Evolutionary conservation across 2,113 vertebrate species (phyloP), one percentile per base, ranked within the genome.

Genomic region (Bubalus kerabau): DNA sequence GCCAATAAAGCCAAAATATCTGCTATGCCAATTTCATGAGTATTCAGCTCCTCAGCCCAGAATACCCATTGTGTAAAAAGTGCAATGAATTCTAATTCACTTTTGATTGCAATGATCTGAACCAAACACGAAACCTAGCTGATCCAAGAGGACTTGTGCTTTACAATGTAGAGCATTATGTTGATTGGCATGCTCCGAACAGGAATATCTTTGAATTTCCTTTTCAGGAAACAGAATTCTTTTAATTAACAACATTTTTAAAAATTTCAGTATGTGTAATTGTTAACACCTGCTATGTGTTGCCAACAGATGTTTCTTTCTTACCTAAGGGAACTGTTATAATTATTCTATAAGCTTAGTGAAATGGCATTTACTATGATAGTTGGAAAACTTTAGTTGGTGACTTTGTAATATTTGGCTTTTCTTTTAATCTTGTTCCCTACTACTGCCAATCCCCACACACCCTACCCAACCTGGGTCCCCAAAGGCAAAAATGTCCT

Each of bases 271-370:
- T 98, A 97, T 98, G 99, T 99, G 98, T 99, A 99, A 99, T 99
- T 98, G 98, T 98, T 98, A 99, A 98, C 99, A 99, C 99, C 99
- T 99, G 99, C 98, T 99, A 98, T 98, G 98, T 98, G 99, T 98
- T 98, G 98, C 98, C 96, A 98, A 98, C 98, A 99, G 99, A 99
- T 99, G 99, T 99, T 99, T 98, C 98, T 98, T 98, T 98, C 98
- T 98, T 98, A 99, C 99, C 99, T 98, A 98, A 98, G 98, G 99
- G 99, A 99, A 98, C 98, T 98, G 98, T 98, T 98, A 98, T 98
- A 99, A 99, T 99, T 99, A 99, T 98, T 98, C 98, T 98, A 81
- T 97, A 98, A 96, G 98, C 98, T 99, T 98, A 98, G 97, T 98
- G 98, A 97, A 98, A 98, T 98, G 98, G 98, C 97, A 98, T 99